Evolutionary conservation across 1,140 invertebrate genomes (phyloP), one percentile per base, ranked within the genome.

Genomic region (Pogonomyrmex barbatus): DNA sequence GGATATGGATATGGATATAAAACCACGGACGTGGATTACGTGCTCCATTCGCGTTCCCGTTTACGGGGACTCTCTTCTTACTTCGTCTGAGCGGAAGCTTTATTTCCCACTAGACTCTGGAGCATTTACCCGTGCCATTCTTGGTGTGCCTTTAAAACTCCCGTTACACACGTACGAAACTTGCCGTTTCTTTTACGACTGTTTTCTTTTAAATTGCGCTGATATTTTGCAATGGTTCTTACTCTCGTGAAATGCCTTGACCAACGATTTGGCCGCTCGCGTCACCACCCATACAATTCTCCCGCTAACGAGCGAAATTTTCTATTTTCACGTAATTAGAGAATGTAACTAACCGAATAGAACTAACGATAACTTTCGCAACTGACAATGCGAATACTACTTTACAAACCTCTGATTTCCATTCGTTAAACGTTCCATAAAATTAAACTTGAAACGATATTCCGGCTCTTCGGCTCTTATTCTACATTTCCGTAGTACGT

Each of bases 1-100:
- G 42, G 67, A 73, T 82, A 82, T 82, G 79, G 79, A 83, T 83
- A 83, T 83, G 79, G 67, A 83, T 83, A 83, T 83, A 83, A 83
- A 83, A 83, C 79, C 56, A 60, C 79, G 68, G 79, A 75, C 79
- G 79, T 73, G 68, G 79, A 83, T 83, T 83, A 83, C 79, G 79
- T 83, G 79, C 68, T 75, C 79, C 79, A 75, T 83, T 83, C 79
- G 68, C 79, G 68, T 83, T 75, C 79, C 68, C 79, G 68, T 83
- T 83, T 83, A 83, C 68, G 67, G 79, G 67, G 79, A 83, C 79
- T 83, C 79, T 60, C 79, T 75, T 75, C 79, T 83, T 83, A 68
- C 56, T 56, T 42, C 79, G 68, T 68, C 62, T 50, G 68, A 83
- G 79, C 79, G 79, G 79, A 83, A 83, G 79, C 79, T 83, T 83